A percentile compares a stretch with the other conserved stretches of the same genome.
phyloP scores from a whole-genome alignment of 1,140 invertebrate genomes.

The Melitaea cinxia region DNA sequence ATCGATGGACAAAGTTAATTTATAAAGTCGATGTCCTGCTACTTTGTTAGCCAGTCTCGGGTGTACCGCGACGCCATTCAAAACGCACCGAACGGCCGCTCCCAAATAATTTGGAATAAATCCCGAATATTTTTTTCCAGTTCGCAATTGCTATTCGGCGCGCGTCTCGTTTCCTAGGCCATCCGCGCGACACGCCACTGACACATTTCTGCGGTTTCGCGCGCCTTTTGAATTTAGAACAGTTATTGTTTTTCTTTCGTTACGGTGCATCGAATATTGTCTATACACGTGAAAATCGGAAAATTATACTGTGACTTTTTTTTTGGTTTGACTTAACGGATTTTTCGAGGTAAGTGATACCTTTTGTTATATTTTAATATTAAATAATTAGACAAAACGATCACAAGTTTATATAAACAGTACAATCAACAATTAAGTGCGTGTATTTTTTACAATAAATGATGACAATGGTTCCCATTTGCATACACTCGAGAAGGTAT shows the following conservation, averaged over 20 bases:
- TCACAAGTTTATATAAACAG: neutral
- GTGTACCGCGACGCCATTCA: slow-evolving; percentile 65
- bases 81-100: slow-evolving; percentile 51
- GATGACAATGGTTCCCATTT: slow-evolving; percentile 16
- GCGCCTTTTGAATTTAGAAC: slow-evolving; percentile 78
- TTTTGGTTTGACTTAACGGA: slow-evolving; percentile 39
- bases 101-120: slow-evolving; percentile 64
- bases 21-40: slow-evolving; percentile 79
- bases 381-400: neutral
- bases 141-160: slow-evolving; percentile 55
- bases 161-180: slow-evolving; percentile 69
- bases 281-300: slow-evolving; percentile 49
- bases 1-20: slow-evolving; percentile 70
- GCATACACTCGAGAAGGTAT: slow-evolving; percentile 5
- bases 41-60: slow-evolving; percentile 67
- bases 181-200: slow-evolving; percentile 72
- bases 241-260: slow-evolving; percentile 67
- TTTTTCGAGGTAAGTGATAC: slow-evolving; percentile 48
- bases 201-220: slow-evolving; percentile 75
- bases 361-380: neutral
- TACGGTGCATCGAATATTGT: slow-evolving; percentile 59
- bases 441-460: neutral
- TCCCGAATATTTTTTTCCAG: slow-evolving; percentile 57
- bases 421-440: neutral
- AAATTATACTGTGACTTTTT: slow-evolving; percentile 45